Evolutionary conservation across 2,888 invertebrate genomes (phyloP).

Genomic region (Podotricha telesiphe): DNA sequence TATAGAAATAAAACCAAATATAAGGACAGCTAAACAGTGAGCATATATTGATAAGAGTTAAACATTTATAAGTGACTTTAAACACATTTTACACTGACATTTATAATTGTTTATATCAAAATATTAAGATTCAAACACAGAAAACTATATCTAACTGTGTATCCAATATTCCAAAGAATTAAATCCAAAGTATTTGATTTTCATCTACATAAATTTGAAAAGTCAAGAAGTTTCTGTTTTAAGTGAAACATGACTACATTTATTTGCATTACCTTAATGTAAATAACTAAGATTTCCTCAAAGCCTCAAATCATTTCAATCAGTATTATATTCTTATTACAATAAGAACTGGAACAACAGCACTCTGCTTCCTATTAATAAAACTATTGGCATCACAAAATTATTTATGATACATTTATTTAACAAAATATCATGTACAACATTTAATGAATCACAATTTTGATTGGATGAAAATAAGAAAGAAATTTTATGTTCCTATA

Average conservation of each 20-base stretch:
- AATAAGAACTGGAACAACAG: slow-evolving; percentile 47
- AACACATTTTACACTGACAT: slow-evolving; percentile 14
- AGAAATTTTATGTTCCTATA: not conserved
- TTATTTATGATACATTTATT: slow-evolving; percentile 20
- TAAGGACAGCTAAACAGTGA: slow-evolving; percentile 66
- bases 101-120: not conserved
- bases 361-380: slow-evolving; percentile 44
- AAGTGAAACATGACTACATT: not conserved
- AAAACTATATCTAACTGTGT: not conserved
- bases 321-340: slow-evolving; percentile 29
- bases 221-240: not conserved
- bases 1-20: slow-evolving; percentile 14
- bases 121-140: slow-evolving; percentile 4
- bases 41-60: slow-evolving; percentile 60
- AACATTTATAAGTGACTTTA: slow-evolving; percentile 31
- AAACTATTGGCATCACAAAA: slow-evolving; percentile 30
- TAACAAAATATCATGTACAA: not conserved
- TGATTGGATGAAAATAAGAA: not conserved
- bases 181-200: not conserved
- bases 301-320: slow-evolving; percentile 40
- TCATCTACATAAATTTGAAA: not conserved
- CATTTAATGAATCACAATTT: not conserved
- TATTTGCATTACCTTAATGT: slow-evolving; percentile 39
- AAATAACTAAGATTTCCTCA: slow-evolving; percentile 52
- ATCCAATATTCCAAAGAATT: slow-evolving; percentile 7